Conservation (phyloP, 2,113 vertebrate genomes). For the Acrocephalus kingi region DNA sequence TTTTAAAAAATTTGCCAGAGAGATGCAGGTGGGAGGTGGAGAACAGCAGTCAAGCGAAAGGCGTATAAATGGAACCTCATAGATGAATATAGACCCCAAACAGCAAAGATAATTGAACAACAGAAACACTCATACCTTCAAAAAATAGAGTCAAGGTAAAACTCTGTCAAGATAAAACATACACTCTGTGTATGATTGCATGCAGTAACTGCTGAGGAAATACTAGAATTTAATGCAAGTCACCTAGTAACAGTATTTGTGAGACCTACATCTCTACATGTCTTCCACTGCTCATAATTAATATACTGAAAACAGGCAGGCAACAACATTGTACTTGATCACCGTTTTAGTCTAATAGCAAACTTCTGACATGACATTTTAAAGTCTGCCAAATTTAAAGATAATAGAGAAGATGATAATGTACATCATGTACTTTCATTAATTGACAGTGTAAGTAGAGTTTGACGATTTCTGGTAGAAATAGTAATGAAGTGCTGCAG, state of each 20-base stretch:
- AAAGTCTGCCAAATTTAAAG: neutral
- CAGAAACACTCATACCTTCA: neutral
- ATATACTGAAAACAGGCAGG: neutral
- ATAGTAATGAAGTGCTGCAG: neutral
- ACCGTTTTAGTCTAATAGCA: neutral
- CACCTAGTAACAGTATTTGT: neutral
- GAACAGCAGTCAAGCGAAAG: neutral
- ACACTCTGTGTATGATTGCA: neutral
- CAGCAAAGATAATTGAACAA: neutral
- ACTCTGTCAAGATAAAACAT: neutral
- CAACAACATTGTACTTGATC: neutral
- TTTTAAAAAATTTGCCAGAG: rapidly evolving
- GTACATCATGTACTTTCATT: neutral
- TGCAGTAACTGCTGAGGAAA: neutral
- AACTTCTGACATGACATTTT: neutral
- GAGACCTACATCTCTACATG: neutral
- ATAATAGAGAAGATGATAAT: neutral
- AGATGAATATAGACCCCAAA: neutral
- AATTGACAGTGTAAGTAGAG: neutral
- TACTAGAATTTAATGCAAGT: neutral
- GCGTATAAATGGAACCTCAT: neutral
- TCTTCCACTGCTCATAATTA: neutral
- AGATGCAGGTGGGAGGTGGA: rapidly evolving
- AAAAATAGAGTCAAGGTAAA: neutral
- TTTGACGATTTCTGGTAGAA: neutral